Base-by-base conservation (phyloP, 1,140 invertebrate genomes). In the Diorhabda elongata region DNA sequence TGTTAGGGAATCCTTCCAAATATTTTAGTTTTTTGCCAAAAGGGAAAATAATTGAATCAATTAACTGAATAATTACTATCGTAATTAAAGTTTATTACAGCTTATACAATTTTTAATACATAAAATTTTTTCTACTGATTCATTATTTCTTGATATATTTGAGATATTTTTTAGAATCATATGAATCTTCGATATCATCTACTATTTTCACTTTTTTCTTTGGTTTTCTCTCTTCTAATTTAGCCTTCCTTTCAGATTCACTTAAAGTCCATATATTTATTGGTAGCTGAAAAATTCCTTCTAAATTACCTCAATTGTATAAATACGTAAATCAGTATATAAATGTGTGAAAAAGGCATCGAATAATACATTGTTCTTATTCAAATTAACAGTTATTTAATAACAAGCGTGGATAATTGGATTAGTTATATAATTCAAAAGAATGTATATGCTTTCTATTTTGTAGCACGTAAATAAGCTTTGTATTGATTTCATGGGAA, bases 151-250 rank as follows among this genome's bases (percentile, higher is more conserved):
- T 92, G 58, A 90, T 83, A 72, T 87, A 88, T 75, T 90, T 88
- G 44, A 92, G 80, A 82, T 96, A 96, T 82, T 90, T 88, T 58
- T 83, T 88, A 42, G 88, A 85, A 84, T 93, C 91, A 81, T 91
- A 96, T 65, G 84, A 86, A 79, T 94, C 92, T 72, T 92, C 88
- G 59, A 92, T 80, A 79, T 93, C 90, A 70, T 93, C 90, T 72
- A 87, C 84, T 66, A 92, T 84, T 74, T 87, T 86, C 0, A 94
- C 82, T 81, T 90, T 92, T 59, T 86, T 86, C 78, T 90, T 91
- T 11, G 90, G 89, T 83, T 89, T 93, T 65, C 93, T 84, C 72
- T 82, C 85, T 57, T 89, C 86, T 9, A 95, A 63, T 72, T 88
- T 86, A 1, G 77, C 64, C 77, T 87, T 88, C 41, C 85, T 83